Base-by-base conservation (phyloP, 2,888 invertebrate species). In the Ramazzottius varieornatus region DNA sequence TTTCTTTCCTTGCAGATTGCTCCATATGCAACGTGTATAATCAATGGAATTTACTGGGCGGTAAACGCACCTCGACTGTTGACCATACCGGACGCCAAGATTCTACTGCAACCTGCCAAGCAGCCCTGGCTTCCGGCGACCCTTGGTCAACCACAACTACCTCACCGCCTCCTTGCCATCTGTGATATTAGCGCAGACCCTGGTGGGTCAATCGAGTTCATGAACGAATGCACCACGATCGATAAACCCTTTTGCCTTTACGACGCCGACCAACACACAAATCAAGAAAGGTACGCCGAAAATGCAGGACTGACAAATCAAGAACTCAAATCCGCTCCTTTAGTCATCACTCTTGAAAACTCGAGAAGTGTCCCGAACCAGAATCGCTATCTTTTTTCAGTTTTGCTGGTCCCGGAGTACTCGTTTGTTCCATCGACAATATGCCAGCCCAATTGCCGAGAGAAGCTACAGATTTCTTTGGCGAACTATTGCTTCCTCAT, bases 361-460 rank as follows among this genome's bases (percentile, higher is more conserved):
- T n/a, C n/a, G n/a, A n/a, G n/a, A n/a, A n/a, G n/a, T n/a, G n/a
- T n/a, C n/a, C n/a, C n/a, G n/a, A n/a, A n/a, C n/a, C n/a, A n/a
- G n/a, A n/a, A n/a, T 13, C 8, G 20, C 8, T 40, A 67, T 64
- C 33, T 32, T 16, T 65, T 72, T 70, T 63, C 72, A 86, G 89
- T 75, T 93, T 93, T 77, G 88, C 87, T 75, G 94, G 94, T 0
- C 87, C 91, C 0, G 98, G 98, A 32, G 93, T 98, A 1, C 78
- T 99, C 65, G 94, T 99, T n/a, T 99, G 98, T 74, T 94, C 94
- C 24, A 98, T 99, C 70, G 98, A 99, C 77, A 99, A 99, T 77
- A 98, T 99, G 98, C 98, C 98, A 0, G 98, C 98, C 0, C 98
- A 99, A 75, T 80, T 99, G 68, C 98, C 98, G 0, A 81, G 88